Conservation (phyloP, 2,113 vertebrate genomes). For the Aegithalos caudatus region DNA sequence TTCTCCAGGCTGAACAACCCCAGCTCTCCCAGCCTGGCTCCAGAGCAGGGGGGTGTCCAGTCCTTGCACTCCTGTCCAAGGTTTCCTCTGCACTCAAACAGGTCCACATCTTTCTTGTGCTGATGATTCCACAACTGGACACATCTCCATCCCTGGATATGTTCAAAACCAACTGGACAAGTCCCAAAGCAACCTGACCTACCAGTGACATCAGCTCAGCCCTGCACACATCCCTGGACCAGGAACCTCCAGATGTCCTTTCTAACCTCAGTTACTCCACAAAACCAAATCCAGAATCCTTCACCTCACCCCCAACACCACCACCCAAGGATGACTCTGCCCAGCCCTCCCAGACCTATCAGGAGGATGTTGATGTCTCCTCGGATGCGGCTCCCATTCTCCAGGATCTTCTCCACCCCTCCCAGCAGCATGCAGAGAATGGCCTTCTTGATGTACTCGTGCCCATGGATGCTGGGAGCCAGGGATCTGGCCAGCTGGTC, state of each 20-base stretch:
- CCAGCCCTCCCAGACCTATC: slow-evolving; percentile 77
- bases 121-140: not conserved
- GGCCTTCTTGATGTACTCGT: slow-evolving; percentile 96
- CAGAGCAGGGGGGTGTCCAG: not conserved
- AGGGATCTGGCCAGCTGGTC: slow-evolving; percentile 87
- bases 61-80: not conserved
- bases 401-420: slow-evolving; percentile 92
- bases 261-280: not conserved
- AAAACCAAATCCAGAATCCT: not conserved
- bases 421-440: slow-evolving; percentile 95
- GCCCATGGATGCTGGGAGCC: slow-evolving; percentile 95
- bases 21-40: not conserved
- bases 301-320: rapidly evolving
- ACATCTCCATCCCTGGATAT: not conserved
- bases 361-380: slow-evolving; percentile 97
- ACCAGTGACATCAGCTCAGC: not conserved
- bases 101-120: not conserved
- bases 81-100: not conserved
- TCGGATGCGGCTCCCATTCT: slow-evolving; percentile 91
- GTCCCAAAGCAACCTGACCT: not conserved
- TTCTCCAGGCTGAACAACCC: not conserved
- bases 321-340: not conserved
- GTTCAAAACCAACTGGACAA: not conserved
- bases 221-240: rapidly evolving
- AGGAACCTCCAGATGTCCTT: not conserved